These are phyloP conservation scores for Hystrix cristata DNA, from an alignment of 2,113 vertebrate species.

Conservation along the genomic window DNA sequence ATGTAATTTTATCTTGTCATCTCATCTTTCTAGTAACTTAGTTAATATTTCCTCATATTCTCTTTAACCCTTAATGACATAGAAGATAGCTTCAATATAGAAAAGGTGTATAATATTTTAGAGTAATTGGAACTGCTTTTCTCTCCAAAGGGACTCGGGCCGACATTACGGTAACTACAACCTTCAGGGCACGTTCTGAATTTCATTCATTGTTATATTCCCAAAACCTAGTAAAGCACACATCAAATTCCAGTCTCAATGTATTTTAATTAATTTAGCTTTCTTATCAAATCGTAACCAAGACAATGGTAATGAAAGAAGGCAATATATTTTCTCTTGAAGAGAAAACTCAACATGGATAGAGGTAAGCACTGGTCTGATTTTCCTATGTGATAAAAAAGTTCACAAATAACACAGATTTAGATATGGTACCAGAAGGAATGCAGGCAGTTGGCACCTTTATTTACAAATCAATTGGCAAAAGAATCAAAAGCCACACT, in stretches of 20 bases:
- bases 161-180: neutral
- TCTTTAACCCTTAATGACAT: neutral
- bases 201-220: neutral
- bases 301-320: neutral
- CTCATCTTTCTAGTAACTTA: neutral
- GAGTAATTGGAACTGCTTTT: neutral
- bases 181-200: neutral
- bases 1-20: conserved; percentile 21
- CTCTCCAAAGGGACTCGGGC: neutral
- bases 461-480: conserved; percentile 42
- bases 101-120: neutral
- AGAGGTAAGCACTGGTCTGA: neutral
- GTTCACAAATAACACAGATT: neutral
- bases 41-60: neutral
- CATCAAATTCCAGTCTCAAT: neutral
- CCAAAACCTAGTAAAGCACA: neutral
- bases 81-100: neutral
- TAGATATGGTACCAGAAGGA: neutral
- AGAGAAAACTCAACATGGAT: neutral
- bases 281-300: neutral
- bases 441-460: neutral
- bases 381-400: neutral
- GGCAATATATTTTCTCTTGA: neutral
- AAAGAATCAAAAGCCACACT: neutral
- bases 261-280: neutral